Evolutionary conservation across 2,888 invertebrate genomes (phyloP).

Genomic region (Cantharis rufa): DNA sequence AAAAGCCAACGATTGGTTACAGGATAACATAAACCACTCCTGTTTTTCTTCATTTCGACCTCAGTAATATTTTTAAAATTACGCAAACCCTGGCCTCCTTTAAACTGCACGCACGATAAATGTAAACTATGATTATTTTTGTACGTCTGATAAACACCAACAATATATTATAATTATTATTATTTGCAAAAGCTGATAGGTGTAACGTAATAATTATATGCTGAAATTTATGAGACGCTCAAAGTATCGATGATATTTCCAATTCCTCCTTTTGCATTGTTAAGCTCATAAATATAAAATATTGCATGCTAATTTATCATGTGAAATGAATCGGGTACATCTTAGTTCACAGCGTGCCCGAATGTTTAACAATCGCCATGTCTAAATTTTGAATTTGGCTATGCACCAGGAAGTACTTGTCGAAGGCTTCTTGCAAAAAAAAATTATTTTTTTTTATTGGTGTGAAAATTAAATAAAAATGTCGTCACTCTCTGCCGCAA

Average conservation of each 20-base stretch:
- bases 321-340: not conserved
- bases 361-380: no score
- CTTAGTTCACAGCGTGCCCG: no score
- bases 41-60: slow-evolving; percentile 12
- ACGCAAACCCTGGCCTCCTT: slow-evolving; percentile 20
- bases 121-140: slow-evolving; percentile 12
- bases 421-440: no score
- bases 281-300: not conserved
- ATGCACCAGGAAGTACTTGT: no score
- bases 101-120: slow-evolving; percentile 16
- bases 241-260: not conserved
- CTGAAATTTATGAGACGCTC: slow-evolving; percentile 2
- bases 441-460: no score
- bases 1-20: slow-evolving; percentile 16
- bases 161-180: not conserved
- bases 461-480: no score
- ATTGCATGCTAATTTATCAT: not conserved
- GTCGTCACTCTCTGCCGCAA: no score
- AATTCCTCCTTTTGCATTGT: not conserved
- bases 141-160: slow-evolving; percentile 1
- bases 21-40: slow-evolving; percentile 15
- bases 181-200: slow-evolving; percentile 1
- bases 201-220: slow-evolving; percentile 9
- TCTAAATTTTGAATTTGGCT: no score
- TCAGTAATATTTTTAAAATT: slow-evolving; percentile 12